These are phyloP conservation scores for Pantala flavescens DNA, from an alignment of 1,140 invertebrate genomes.

Conservation along the genomic window DNA sequence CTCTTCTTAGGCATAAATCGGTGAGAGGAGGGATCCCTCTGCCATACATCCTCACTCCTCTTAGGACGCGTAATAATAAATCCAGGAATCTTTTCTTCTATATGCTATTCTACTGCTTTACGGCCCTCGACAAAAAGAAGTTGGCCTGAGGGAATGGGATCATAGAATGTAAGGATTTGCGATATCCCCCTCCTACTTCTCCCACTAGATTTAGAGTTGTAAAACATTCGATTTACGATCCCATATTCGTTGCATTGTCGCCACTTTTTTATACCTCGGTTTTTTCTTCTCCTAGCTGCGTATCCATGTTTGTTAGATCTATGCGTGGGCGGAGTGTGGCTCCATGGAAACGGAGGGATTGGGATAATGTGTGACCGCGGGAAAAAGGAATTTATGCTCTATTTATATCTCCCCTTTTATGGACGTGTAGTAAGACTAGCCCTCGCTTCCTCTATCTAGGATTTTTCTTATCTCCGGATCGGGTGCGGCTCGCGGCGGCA, in stretches of 20 bases:
- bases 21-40: background rate
- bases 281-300: background rate
- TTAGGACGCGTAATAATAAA: background rate
- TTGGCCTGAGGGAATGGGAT: background rate
- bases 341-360: background rate
- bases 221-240: slow-evolving; percentile 7
- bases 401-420: background rate
- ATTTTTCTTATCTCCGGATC: too few species aligned
- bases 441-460: too few species aligned
- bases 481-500: too few species aligned
- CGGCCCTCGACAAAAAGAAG: background rate
- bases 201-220: slow-evolving; percentile 1
- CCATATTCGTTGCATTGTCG: slow-evolving; percentile 4
- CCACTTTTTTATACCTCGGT: background rate
- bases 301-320: background rate
- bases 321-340: background rate
- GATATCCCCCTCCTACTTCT: background rate
- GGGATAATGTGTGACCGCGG: background rate
- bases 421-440: too few species aligned
- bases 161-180: background rate
- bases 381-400: background rate
- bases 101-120: background rate
- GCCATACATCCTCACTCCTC: background rate
- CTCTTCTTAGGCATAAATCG: background rate
- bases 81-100: slow-evolving; percentile 7